These are phyloP conservation scores for Zaprionus kolodkinae DNA, from an alignment of 1,140 invertebrate genomes.

Conservation along the genomic window DNA sequence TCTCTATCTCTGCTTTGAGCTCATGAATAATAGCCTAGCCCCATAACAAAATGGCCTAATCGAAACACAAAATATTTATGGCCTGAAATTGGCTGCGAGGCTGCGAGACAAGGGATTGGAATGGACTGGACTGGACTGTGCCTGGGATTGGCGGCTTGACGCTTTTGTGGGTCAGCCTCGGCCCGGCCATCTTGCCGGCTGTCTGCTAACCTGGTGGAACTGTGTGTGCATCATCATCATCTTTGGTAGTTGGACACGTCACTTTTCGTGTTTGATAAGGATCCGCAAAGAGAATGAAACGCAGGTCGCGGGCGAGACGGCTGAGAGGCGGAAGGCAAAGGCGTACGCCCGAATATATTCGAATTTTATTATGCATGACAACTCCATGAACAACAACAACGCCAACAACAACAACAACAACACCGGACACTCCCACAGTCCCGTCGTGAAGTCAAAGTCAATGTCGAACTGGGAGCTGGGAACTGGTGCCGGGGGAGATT, in stretches of 20 bases:
- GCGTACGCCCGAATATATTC: conserved; percentile 78
- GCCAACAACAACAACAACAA: conserved; percentile 48
- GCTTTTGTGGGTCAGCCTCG: conserved; percentile 73
- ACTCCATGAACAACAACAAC: conserved; percentile 60
- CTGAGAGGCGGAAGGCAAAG: conserved; percentile 50
- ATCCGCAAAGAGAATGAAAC: conserved; percentile 71
- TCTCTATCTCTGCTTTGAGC: background rate
- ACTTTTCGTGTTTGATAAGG: conserved; percentile 81
- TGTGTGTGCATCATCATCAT: conserved; percentile 69
- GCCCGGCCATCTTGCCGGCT: background rate
- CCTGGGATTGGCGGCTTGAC: conserved; percentile 52
- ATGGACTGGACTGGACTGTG: conserved; percentile 27
- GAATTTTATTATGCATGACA: conserved; percentile 82
- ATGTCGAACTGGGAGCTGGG: background rate
- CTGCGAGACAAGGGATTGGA: conserved; percentile 36
- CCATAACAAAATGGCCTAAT: conserved; percentile 19
- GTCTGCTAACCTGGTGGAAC: conserved; percentile 7
- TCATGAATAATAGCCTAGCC: conserved; percentile 23
- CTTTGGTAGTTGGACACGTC: conserved; percentile 71
- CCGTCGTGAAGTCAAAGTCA: conserved; percentile 53
- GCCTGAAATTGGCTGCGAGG: conserved; percentile 30
- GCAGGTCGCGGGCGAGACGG: conserved; percentile 15
- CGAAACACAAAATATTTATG: conserved; percentile 57
- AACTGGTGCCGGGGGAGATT: background rate
- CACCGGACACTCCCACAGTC: conserved; percentile 71